phyloP scores from a whole-genome alignment of 2,113 vertebrate species.

The Corythornis madagascariensis region DNA sequence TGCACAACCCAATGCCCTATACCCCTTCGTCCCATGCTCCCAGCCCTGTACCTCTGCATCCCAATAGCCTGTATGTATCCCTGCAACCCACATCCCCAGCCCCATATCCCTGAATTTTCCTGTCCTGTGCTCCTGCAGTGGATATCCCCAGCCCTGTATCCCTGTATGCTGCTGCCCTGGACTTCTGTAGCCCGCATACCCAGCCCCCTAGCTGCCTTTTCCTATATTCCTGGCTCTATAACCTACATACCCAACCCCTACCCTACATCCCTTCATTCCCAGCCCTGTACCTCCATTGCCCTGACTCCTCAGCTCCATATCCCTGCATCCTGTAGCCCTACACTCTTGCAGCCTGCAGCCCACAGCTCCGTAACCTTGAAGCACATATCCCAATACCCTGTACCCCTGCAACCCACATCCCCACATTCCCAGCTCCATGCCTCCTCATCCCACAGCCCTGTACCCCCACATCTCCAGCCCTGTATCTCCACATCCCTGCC shows the following conservation, averaged over 20 bases:
- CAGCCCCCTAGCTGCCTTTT: background rate
- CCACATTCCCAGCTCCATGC: background rate
- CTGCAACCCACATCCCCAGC: accelerated
- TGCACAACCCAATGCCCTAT: background rate
- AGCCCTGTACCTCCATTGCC: no score
- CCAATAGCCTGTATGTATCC: accelerated
- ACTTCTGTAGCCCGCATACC: background rate
- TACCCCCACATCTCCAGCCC: background rate
- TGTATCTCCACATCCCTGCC: background rate
- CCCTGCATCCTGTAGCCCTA: no score
- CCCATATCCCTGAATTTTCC: background rate
- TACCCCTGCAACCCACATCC: background rate
- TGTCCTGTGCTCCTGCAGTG: background rate
- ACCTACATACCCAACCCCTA: background rate
- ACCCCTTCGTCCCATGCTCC: accelerated
- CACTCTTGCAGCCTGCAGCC: background rate
- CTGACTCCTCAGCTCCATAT: background rate
- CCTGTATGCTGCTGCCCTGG: background rate
- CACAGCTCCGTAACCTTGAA: background rate
- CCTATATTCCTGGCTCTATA: background rate
- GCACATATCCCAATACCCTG: background rate
- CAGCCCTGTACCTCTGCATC: background rate
- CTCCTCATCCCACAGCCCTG: background rate
- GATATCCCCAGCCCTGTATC: background rate
- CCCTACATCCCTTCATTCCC: background rate